Percentiles rank a stretch among this genome's conserved stretches.
phyloP scores from a whole-genome alignment of 1,140 invertebrate genomes.

The Eriocheir sinensis region DNA sequence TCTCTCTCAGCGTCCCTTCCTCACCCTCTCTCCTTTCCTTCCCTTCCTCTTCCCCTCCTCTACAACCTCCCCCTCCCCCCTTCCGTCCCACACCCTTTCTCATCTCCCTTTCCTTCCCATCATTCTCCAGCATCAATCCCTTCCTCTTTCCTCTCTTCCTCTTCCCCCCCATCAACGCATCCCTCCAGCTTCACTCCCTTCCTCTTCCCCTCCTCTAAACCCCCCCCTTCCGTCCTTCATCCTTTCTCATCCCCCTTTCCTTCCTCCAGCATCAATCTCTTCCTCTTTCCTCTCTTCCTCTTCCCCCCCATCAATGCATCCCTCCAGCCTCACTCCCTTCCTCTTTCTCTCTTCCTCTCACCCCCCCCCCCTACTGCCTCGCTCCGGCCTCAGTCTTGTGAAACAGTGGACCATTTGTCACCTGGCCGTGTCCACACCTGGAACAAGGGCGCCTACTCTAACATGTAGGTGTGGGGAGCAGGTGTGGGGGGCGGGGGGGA shows the following conservation, averaged over 20 bases:
- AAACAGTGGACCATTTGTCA: no score
- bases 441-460: no score
- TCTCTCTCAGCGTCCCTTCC: background rate
- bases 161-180: background rate
- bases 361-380: no score
- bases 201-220: no score
- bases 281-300: background rate
- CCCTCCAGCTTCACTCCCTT: background rate
- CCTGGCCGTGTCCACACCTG: no score
- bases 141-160: background rate
- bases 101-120: no score
- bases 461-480: no score
- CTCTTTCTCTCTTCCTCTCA: background rate
- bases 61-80: background rate
- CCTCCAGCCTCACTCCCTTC: conserved; percentile 1
- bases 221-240: background rate
- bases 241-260: background rate
- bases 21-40: background rate
- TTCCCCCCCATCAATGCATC: background rate
- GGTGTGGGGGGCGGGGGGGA: no score
- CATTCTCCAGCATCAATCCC: background rate
- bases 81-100: background rate
- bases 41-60: background rate
- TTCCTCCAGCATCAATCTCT: background rate
- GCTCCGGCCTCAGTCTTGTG: no score